A percentile compares a stretch with the other conserved stretches of the same genome.
Conservation (phyloP, 2,797 vertebrate species). For the Lagorchestes hirsutus region DNA sequence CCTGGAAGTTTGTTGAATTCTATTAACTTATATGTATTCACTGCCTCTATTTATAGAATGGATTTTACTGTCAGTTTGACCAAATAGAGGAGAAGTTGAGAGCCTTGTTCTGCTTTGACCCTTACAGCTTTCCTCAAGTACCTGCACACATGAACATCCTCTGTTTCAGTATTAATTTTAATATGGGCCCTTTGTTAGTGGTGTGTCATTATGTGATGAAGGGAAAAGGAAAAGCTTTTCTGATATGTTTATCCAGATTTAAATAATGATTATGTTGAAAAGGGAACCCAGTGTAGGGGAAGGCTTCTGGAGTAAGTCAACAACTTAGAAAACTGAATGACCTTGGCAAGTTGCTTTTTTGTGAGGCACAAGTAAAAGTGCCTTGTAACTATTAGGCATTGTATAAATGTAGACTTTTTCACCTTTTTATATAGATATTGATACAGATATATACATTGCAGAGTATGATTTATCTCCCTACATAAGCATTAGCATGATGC, state of each 20-base stretch:
- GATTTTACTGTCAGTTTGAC: slow-evolving; percentile 48
- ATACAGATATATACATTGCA: background rate
- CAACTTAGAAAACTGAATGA: background rate
- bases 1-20: background rate
- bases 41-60: slow-evolving; percentile 32
- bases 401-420: background rate
- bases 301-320: background rate
- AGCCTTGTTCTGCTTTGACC: background rate
- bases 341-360: background rate
- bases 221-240: background rate
- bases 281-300: background rate
- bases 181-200: background rate
- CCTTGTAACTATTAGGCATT: background rate
- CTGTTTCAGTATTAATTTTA: background rate
- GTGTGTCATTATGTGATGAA: background rate
- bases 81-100: background rate
- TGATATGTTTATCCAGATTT: background rate
- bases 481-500: background rate
- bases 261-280: background rate
- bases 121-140: background rate
- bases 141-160: background rate
- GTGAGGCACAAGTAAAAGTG: background rate
- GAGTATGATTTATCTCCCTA: background rate
- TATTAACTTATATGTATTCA: background rate
- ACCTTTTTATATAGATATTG: background rate